Evolutionary conservation across 2,888 invertebrate species (phyloP).

Genomic region (Luffia ferchaultella): DNA sequence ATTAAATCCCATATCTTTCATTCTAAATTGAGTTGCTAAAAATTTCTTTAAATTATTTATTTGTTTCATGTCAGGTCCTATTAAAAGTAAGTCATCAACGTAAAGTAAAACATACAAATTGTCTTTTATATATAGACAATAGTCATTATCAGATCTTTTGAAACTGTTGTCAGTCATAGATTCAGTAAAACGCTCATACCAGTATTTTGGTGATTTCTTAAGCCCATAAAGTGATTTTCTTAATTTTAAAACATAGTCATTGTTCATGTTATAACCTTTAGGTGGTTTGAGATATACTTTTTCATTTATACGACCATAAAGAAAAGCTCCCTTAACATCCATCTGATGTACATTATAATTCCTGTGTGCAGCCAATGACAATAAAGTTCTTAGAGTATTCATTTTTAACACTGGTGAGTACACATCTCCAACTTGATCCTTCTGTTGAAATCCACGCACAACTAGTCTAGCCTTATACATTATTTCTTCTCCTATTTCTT

Average conservation of each 20-base stretch:
- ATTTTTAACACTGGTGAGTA: slow-evolving; percentile 1
- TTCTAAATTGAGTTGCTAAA: slow-evolving; percentile 9
- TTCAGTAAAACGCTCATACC: slow-evolving; percentile 12
- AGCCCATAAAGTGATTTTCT: too few relatives aligned
- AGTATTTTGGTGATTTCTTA: slow-evolving; percentile 8
- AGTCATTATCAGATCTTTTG: slow-evolving; percentile 11
- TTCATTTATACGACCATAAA: slow-evolving; percentile 17
- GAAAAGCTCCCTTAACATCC: slow-evolving; percentile 15
- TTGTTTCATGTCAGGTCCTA: not conserved
- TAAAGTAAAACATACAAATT: slow-evolving; percentile 12
- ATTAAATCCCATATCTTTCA: slow-evolving; percentile 11
- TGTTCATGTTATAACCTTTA: too few relatives aligned
- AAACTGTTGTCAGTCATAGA: slow-evolving; percentile 10
- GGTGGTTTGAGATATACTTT: slow-evolving; percentile 14
- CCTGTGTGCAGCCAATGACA: slow-evolving; percentile 7
- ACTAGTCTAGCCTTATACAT: slow-evolving; percentile 14
- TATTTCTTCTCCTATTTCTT: slow-evolving; percentile 4
- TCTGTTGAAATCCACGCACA: slow-evolving; percentile 9
- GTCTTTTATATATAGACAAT: slow-evolving; percentile 11
- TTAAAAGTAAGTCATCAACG: slow-evolving; percentile 15
- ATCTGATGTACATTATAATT: slow-evolving; percentile 9
- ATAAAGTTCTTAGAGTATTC: slow-evolving; percentile 13
- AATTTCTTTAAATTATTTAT: not conserved
- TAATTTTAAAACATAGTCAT: too few relatives aligned
- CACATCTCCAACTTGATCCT: slow-evolving; percentile 8